Base-by-base conservation (phyloP, 2,888 invertebrate genomes). In the Nebria brevicollis region DNA sequence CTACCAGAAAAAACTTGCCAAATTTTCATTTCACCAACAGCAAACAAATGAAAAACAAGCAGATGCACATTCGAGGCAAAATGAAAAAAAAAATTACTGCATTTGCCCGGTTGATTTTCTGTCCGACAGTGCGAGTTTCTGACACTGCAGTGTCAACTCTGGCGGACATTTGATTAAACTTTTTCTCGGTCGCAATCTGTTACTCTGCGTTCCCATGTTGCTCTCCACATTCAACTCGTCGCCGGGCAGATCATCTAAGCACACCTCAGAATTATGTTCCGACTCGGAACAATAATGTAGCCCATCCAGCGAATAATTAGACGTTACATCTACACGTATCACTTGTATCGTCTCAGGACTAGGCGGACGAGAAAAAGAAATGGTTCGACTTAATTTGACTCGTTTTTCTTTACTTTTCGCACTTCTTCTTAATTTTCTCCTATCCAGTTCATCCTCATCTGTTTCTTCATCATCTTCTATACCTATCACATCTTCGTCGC, bases 341-440 rank as follows among this genome's bases (percentile, higher is more conserved):
- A 89, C 85, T 84, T 89, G 88, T 81, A 87, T 86, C 0, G 89
- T 89, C 83, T 88, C 86, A 4, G 89, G 89, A 85, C 88, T 89
- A 4, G 87, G 85, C 1, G 88, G 87, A 80, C 86, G 88, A 5
- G 88, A 88, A 81, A 88, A 83, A 25, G 87, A 86, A 82, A 88
- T 87, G 81, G 85, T 85, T 66, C 88, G 86, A 0, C 85, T 86
- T 83, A 87, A 88, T 42, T 85, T 83, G 6, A 83, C 43, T 82
- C 81, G 73, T 65, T 68, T 77, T 77, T 81, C 68, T 80, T 82
- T 75, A 43, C 68, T 66, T 77, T 75, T 82, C 75, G 25, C 72
- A 84, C 54, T 83, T 82, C 81, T 86, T 86, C 68, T 84, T 83
- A 84, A 10, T 72, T 82, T 80, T 72, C 83, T 83, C 73, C 70